Conservation (phyloP, 2,797 vertebrate species). For the Agapornis canus region DNA sequence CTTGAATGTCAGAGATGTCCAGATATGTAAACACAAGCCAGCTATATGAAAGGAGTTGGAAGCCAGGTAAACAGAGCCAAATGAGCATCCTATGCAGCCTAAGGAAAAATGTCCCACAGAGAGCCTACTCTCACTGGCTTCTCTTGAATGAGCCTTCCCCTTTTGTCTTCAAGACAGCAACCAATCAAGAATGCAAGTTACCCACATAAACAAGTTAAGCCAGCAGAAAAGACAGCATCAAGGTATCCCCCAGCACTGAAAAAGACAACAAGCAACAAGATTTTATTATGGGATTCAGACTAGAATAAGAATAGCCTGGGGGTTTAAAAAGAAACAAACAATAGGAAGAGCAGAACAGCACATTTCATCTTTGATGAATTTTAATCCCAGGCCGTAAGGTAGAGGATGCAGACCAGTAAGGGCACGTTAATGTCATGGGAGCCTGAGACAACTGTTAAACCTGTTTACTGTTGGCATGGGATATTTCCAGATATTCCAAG, state of each 20-base stretch:
- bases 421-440: background rate
- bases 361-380: background rate
- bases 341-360: background rate
- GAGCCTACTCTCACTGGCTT: background rate
- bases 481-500: constrained; percentile 41
- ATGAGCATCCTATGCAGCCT: background rate
- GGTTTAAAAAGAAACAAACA: background rate
- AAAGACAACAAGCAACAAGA: background rate
- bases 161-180: background rate
- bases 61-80: constrained; percentile 14
- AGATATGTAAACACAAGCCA: background rate
- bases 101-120: background rate
- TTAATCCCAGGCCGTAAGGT: constrained; percentile 17
- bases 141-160: background rate
- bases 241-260: background rate
- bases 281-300: background rate
- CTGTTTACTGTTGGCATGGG: background rate
- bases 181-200: background rate
- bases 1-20: constrained; percentile 1
- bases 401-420: constrained; percentile 16
- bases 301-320: background rate
- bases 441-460: background rate
- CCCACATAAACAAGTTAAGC: background rate
- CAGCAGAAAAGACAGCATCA: constrained; percentile 3
- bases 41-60: background rate